A percentile compares a stretch with the other conserved stretches of the same genome.
Conservation (phyloP, 2,113 vertebrate species). For the Antechinus stuartii region DNA sequence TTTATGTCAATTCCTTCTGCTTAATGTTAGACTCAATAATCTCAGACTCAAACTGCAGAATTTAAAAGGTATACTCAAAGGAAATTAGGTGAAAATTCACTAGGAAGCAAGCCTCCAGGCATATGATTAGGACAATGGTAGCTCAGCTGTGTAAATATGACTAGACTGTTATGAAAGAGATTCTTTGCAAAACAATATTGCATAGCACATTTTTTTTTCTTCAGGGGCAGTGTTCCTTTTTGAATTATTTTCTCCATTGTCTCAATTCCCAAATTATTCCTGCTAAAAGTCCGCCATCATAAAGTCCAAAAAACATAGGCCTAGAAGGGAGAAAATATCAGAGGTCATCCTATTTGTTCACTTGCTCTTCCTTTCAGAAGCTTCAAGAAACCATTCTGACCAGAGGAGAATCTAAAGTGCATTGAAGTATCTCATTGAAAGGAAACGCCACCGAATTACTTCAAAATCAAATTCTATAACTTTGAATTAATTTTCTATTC, state of each 20-base stretch:
- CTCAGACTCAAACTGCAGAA: conserved; percentile 44
- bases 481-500: background rate
- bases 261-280: conserved; percentile 40
- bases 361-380: background rate
- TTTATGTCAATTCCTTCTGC: background rate
- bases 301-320: conserved; percentile 23
- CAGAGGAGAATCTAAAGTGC: background rate
- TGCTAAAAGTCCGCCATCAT: conserved; percentile 45
- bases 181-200: conserved; percentile 59
- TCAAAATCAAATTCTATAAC: background rate
- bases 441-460: background rate
- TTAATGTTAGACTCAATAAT: background rate
- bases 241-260: conserved; percentile 52
- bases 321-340: background rate
- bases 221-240: conserved; percentile 8
- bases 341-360: conserved; percentile 12
- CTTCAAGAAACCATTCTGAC: background rate
- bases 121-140: conserved; percentile 57
- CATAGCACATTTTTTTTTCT: conserved; percentile 41
- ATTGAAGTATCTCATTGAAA: background rate
- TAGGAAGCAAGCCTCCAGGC: conserved; percentile 68
- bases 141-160: conserved; percentile 67
- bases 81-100: conserved; percentile 74
- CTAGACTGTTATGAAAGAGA: conserved; percentile 53
- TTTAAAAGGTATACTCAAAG: conserved; percentile 54